Evolutionary conservation across 2,113 vertebrate genomes (phyloP).

Genomic region (Etia nguti): DNA sequence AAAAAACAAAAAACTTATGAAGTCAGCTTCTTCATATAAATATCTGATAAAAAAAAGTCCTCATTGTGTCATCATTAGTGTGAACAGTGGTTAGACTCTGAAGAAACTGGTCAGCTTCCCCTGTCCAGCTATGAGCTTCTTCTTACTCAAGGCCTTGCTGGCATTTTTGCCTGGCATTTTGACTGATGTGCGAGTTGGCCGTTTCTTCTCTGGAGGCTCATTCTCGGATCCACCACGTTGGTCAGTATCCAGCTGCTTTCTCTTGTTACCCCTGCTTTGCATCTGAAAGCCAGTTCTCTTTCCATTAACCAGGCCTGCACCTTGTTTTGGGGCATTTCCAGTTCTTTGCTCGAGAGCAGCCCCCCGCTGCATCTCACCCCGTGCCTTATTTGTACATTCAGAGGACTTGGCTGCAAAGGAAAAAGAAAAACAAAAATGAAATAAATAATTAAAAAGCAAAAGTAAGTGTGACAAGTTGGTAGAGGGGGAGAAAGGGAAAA

Average conservation of each 20-base stretch:
- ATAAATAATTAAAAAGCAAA: slow-evolving; percentile 29
- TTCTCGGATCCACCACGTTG: slow-evolving; percentile 70
- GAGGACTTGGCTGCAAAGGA: slow-evolving; percentile 45
- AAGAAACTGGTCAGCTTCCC: slow-evolving; percentile 86
- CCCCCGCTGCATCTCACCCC: slow-evolving; percentile 24
- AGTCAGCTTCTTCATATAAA: not conserved
- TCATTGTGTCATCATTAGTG: not conserved
- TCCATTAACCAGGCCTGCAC: slow-evolving; percentile 46
- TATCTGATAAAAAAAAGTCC: not conserved
- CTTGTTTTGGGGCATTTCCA: slow-evolving; percentile 73
- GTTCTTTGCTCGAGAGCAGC: slow-evolving; percentile 62
- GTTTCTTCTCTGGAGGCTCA: slow-evolving; percentile 74
- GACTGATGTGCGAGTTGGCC: slow-evolving; percentile 46
- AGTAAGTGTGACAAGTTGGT: slow-evolving; percentile 48
- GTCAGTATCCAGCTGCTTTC: slow-evolving; percentile 78
- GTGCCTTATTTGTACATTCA: slow-evolving; percentile 50
- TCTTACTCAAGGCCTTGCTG: slow-evolving; percentile 64
- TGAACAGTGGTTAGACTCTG: slow-evolving; percentile 64
- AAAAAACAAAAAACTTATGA: too few relatives aligned
- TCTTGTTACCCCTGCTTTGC: slow-evolving; percentile 73
- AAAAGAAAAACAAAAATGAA: slow-evolving; percentile 5
- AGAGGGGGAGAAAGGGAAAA: not conserved
- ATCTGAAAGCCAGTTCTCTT: slow-evolving; percentile 54
- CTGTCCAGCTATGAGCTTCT: slow-evolving; percentile 85
- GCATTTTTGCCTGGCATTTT: slow-evolving; percentile 55